These are phyloP conservation scores for Acronicta leporina DNA, from an alignment of 2,888 invertebrate species.

Conservation along the genomic window DNA sequence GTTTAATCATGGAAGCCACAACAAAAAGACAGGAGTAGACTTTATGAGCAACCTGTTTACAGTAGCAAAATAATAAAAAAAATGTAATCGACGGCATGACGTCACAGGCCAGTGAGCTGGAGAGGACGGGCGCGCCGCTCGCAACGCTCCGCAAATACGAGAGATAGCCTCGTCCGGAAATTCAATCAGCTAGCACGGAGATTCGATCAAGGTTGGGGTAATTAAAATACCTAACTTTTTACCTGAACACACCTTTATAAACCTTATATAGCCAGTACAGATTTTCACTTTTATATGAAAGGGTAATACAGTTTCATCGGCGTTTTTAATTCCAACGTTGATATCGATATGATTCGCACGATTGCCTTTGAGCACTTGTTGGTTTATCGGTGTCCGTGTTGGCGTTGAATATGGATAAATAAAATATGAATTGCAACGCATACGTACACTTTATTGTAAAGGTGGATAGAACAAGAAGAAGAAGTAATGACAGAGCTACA, in stretches of 20 bases:
- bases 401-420: too few relatives aligned
- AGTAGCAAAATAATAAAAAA: conserved; percentile 79
- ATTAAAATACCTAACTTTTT: conserved; percentile 85
- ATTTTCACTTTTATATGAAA: conserved; percentile 19
- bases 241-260: conserved; percentile 62
- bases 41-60: conserved; percentile 84
- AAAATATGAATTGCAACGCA: too few relatives aligned
- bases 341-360: conserved; percentile 30
- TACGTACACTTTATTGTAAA: too few relatives aligned
- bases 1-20: conserved; percentile 62
- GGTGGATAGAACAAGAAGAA: too few relatives aligned
- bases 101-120: conserved; percentile 85
- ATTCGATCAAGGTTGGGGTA: conserved; percentile 87
- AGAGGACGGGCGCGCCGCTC: conserved; percentile 71
- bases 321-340: conserved; percentile 26
- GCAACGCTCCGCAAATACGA: conserved; percentile 83
- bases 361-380: conserved; percentile 22
- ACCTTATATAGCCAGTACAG: conserved; percentile 5
- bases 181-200: conserved; percentile 86
- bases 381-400: too few relatives aligned
- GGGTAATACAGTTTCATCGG: conserved; percentile 29
- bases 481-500: too few relatives aligned
- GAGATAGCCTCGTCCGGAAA: conserved; percentile 83
- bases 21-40: conserved; percentile 73
- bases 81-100: conserved; percentile 80